Base-by-base conservation (phyloP, 2,888 invertebrate genomes). In the Trichogramma evanescens region DNA sequence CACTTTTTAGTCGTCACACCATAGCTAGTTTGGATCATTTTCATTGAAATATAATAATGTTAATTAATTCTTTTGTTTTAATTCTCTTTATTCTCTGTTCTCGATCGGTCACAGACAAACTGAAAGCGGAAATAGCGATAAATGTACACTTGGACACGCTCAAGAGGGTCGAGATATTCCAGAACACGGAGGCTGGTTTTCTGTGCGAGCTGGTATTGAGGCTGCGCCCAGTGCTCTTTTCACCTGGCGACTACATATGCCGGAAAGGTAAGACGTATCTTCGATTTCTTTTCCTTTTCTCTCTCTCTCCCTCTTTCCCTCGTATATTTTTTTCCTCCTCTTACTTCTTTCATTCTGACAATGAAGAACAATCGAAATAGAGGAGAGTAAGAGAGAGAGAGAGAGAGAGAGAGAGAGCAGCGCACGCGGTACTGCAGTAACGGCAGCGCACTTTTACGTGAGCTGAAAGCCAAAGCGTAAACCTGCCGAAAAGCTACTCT, bases 101-200 rank as follows among this genome's bases (percentile, higher is more conserved):
- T 13, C 10, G 38, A 44, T 64, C 53, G 58, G 58, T 66, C 73
- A 3, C 78, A 80, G 96, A 97, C 82, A 96, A 97, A 81, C 85
- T 97, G 73, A 97, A 97, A 81, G 97, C 97, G 63, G 98, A 98
- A 82, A 98, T 98, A 75, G 97, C 97, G 74, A 97, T 98, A 81
- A 97, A 98, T 82, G 97, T 98, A 71, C 97, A 98, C 80, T 84
- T 98, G 81, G 97, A 98, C 82, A 98, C 97, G 65, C 83, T 98
- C 78, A 95, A 95, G 80, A 83, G 95, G 79, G 95, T 98, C 76
- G 97, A 98, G 82, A 98, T 98, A 77, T 98, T 98, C 82, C 97
- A 98, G 83, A 96, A 97, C 81, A 98, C 97, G 56, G 98, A 98
- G 81, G 97, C 97, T 63, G 98, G 98, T 61, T 98, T 98, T 83